A percentile compares a stretch with the other conserved stretches of the same genome.
Conservation (phyloP, 2,888 invertebrate genomes). For the Ditylenchus weischeri region DNA sequence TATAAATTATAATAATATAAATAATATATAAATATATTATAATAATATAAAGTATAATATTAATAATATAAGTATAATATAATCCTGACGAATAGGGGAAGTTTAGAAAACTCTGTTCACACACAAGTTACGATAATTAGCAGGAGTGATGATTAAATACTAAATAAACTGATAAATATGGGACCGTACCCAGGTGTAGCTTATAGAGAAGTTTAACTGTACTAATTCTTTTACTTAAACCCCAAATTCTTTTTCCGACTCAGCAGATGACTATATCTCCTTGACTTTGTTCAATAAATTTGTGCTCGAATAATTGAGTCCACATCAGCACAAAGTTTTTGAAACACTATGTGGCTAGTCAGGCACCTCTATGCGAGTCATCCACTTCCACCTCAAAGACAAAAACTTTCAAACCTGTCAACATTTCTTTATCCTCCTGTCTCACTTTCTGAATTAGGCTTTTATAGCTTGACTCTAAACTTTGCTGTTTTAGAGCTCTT, state of each 20-base stretch:
- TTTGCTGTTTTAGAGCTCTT: conserved; percentile 27
- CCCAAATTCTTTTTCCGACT: conserved; percentile 12
- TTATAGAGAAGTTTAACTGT: no score
- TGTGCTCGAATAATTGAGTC: conserved; percentile 25
- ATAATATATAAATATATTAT: no score
- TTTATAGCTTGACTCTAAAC: neutral
- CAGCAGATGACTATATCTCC: conserved; percentile 4
- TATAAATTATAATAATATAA: no score
- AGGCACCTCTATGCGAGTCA: conserved; percentile 74
- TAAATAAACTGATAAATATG: no score
- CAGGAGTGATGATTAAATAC: no score
- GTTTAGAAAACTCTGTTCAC: no score
- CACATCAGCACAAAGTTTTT: conserved; percentile 25
- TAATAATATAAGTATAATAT: no score
- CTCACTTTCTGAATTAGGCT: conserved; percentile 9
- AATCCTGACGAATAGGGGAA: no score
- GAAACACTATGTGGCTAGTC: conserved; percentile 62
- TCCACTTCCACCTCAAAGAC: conserved; percentile 76
- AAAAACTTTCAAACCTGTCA: conserved; percentile 80
- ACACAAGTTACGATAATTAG: no score
- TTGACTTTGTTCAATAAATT: conserved; percentile 16
- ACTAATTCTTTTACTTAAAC: conserved; percentile 22
- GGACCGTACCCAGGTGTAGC: no score
- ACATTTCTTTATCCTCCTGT: conserved; percentile 80
- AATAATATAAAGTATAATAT: no score